phyloP scores from a whole-genome alignment of 2,797 vertebrate species.

The Rhinophrynus dorsalis region DNA sequence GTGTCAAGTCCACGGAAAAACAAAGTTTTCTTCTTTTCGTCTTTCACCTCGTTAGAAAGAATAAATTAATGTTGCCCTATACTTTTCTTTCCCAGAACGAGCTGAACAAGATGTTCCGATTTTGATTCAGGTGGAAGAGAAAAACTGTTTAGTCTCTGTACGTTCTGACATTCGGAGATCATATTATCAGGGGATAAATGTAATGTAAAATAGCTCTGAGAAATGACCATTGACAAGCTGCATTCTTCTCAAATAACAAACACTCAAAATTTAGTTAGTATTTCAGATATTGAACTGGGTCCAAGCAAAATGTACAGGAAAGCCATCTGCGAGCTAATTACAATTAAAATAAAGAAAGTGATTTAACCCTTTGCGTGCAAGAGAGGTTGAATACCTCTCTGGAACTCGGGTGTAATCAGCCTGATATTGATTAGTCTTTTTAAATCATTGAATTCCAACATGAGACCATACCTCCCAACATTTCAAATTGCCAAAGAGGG shows the following conservation, averaged over 20 bases:
- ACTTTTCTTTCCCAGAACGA: not conserved
- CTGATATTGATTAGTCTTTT: too few species aligned
- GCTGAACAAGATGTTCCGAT: slow-evolving; percentile 10
- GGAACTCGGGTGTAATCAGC: too few species aligned
- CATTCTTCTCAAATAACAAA: not conserved
- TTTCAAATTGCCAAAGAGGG: too few species aligned
- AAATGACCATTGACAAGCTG: slow-evolving; percentile 6
- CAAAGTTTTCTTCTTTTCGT: not conserved
- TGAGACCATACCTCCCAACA: too few species aligned
- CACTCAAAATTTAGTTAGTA: not conserved
- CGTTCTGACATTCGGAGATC: slow-evolving; percentile 23
- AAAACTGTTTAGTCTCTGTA: slow-evolving; percentile 26
- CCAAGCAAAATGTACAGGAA: not conserved
- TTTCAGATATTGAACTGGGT: not conserved
- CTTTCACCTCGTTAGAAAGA: not conserved
- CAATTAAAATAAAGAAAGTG: too few species aligned
- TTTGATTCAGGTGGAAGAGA: slow-evolving; percentile 25
- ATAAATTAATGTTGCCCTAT: slow-evolving; percentile 1
- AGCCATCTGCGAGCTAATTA: not conserved
- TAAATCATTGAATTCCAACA: too few species aligned
- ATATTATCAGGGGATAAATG: slow-evolving; percentile 25
- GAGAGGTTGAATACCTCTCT: too few species aligned
- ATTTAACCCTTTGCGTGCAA: too few species aligned
- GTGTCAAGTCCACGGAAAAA: slow-evolving; percentile 13
- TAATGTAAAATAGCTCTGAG: slow-evolving; percentile 22